Evolutionary conservation across 2,888 invertebrate genomes (phyloP).

Genomic region (Dasypogon diadema): DNA sequence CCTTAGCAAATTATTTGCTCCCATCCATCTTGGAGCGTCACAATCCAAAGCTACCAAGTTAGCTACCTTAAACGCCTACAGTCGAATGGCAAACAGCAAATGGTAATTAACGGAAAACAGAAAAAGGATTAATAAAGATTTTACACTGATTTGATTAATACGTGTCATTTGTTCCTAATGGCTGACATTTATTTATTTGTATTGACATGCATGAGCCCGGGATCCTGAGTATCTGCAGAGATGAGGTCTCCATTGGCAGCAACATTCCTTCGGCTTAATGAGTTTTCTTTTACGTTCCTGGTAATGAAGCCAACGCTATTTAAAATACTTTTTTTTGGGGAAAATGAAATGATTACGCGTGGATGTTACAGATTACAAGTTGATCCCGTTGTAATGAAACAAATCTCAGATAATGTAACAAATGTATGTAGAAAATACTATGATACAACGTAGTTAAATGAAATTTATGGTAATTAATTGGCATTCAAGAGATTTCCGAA

Average conservation of each 20-base stretch:
- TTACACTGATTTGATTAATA: slow-evolving; percentile 42
- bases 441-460: too few relatives aligned
- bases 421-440: too few relatives aligned
- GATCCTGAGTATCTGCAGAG: neutral
- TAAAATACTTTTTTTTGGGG: neutral
- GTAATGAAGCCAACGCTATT: neutral
- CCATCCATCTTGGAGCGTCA: slow-evolving; percentile 1
- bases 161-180: slow-evolving; percentile 33
- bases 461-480: too few relatives aligned
- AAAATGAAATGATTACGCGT: too few relatives aligned
- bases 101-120: slow-evolving; percentile 43
- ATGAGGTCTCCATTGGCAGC: neutral
- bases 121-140: slow-evolving; percentile 40
- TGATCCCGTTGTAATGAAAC: too few relatives aligned
- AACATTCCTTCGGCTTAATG: slow-evolving; percentile 5
- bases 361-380: too few relatives aligned
- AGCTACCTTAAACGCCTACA: slow-evolving; percentile 26
- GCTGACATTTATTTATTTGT: slow-evolving; percentile 12
- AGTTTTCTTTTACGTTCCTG: slow-evolving; percentile 18
- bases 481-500: too few relatives aligned
- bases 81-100: slow-evolving; percentile 1
- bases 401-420: too few relatives aligned
- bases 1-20: slow-evolving; percentile 4
- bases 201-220: slow-evolving; percentile 3
- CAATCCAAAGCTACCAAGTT: slow-evolving; percentile 8